Evolutionary conservation across 2,113 vertebrate genomes (phyloP), one percentile per base, ranked within the genome.

Genomic region (Cynopterus brachyotis): DNA sequence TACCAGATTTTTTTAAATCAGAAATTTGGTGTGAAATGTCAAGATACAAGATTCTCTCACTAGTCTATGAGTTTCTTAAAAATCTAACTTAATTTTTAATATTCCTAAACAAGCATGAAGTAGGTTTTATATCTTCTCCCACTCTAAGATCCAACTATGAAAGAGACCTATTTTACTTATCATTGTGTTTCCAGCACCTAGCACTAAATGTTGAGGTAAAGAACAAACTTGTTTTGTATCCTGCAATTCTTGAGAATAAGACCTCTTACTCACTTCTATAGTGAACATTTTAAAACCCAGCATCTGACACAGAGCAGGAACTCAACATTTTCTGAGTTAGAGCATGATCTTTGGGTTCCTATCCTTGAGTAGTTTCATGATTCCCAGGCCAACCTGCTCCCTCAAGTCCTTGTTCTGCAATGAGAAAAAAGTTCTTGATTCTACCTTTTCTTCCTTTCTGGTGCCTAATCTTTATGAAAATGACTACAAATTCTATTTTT

Each of bases 381-480:
- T 50, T 70, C 59, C 45, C 13, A 66, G 0, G 22, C 12, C 87
- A 91, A 45, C 9, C 76, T 84, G 22, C 19, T 79, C 66, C 40
- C 57, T 91, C 50, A 28, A 84, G 42, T 10, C 32, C 45, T 83
- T 45, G 57, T 9, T 92, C 76, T 79, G 11, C 35, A 92, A 94
- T 50, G 15, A 92, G 55, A 42, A 84, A 94, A 94, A 88, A 89
- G 2, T 89, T 10, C 35, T 73, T 67, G 40, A 42, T 42, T 67
- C 47, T 59, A 66, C 66, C 40, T 93, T 73, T 79, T 70, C 86
- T 92, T 67, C 75, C 62, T 64, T 90, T 57, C 16, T 35, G 37
- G 78, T 88, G 15, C 3, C 45, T 89, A 81, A 42, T 66, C 89
- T 92, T 72, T 84, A 19, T 47, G 59, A 50, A 69, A 96, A 96